These are phyloP conservation scores for Eulacestoma nigropectus DNA, from an alignment of 2,113 vertebrate genomes.

Conservation along the genomic window DNA sequence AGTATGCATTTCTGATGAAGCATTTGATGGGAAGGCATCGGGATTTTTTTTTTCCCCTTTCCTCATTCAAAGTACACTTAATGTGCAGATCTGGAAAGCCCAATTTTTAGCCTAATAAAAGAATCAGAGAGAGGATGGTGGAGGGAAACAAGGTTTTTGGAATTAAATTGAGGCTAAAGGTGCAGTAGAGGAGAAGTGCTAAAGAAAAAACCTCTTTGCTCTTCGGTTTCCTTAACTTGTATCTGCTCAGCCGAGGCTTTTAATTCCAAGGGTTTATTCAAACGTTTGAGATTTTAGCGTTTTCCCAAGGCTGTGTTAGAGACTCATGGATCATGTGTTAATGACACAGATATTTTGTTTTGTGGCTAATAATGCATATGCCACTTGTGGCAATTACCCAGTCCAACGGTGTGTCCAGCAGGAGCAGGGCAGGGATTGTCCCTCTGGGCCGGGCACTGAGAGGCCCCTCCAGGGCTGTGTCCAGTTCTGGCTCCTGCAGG, in stretches of 20 bases:
- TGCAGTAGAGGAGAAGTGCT: background rate
- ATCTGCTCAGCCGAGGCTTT: background rate
- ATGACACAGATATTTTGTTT: background rate
- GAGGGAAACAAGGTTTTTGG: background rate
- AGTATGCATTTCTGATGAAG: constrained; percentile 43
- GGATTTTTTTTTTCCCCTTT: background rate
- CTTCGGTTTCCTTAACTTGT: background rate
- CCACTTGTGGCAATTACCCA: background rate
- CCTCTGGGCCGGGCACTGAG: background rate
- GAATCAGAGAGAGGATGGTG: background rate
- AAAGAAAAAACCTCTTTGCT: background rate
- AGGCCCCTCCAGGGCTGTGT: background rate
- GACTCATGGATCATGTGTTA: background rate
- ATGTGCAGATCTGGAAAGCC: background rate
- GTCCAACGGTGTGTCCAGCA: background rate
- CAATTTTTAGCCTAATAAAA: background rate
- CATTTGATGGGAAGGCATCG: constrained; percentile 18
- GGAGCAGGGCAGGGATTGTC: background rate
- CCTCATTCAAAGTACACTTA: background rate
- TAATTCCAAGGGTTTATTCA: background rate
- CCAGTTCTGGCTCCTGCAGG: background rate
- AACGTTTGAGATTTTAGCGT: background rate
- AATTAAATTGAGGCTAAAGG: background rate
- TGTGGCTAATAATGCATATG: background rate
- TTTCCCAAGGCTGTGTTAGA: background rate